Percentiles rank a stretch among this genome's conserved stretches.
Evolutionary conservation across 2,113 vertebrate genomes (phyloP).

Genomic region (Garra rufa): DNA sequence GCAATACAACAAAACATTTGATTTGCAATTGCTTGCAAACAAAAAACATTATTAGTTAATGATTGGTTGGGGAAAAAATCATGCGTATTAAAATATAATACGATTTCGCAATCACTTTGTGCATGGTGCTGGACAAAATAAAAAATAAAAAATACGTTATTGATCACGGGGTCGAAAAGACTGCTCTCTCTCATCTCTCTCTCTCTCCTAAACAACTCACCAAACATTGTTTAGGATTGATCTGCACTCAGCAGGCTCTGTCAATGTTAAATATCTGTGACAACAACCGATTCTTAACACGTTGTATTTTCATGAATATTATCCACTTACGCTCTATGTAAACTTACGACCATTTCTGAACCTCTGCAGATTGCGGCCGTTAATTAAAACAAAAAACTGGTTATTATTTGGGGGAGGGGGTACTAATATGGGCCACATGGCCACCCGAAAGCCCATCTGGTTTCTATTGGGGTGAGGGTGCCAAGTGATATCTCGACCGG

Average conservation of each 20-base stretch:
- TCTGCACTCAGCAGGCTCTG: constrained; percentile 25
- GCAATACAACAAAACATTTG: constrained; percentile 10
- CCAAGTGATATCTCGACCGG: constrained; percentile 64
- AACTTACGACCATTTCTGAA: constrained; percentile 17
- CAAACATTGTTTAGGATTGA: constrained; percentile 31
- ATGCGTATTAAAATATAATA: not conserved
- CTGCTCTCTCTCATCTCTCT: not conserved
- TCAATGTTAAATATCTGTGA: constrained; percentile 27
- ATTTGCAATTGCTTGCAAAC: constrained; percentile 8
- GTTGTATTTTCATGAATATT: not conserved
- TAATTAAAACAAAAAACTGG: constrained; percentile 60
- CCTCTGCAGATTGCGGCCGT: constrained; percentile 50
- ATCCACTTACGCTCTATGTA: not conserved
- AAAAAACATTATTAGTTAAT: not conserved
- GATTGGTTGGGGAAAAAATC: not conserved
- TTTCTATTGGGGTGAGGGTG: constrained; percentile 74
- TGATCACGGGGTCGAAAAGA: not conserved
- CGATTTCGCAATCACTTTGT: not conserved
- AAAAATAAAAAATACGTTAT: not conserved
- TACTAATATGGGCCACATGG: constrained; percentile 74
- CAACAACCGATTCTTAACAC: constrained; percentile 25
- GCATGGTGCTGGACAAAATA: not conserved
- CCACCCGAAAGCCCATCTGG: constrained; percentile 78
- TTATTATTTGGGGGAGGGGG: constrained; percentile 65
- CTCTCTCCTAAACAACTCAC: constrained; percentile 26